Conservation (phyloP, 2,888 invertebrate species). For the Netelia melanura region DNA sequence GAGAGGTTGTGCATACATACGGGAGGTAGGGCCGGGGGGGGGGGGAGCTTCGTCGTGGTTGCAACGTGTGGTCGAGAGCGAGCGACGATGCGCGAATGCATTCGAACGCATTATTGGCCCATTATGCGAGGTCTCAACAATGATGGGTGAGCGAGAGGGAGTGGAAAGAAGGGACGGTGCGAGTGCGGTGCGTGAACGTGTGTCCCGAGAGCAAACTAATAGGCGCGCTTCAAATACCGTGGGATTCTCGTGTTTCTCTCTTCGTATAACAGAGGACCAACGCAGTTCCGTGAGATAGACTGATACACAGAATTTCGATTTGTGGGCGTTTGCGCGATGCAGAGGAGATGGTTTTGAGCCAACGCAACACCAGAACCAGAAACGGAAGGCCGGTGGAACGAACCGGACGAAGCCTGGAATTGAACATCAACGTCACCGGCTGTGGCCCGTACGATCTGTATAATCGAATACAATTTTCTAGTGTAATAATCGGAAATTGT, state of each 20-base stretch:
- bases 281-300: conserved; percentile 31
- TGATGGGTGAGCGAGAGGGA: conserved; percentile 19
- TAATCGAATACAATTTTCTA: too few species aligned
- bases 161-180: not conserved
- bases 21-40: conserved; percentile 20
- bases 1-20: conserved; percentile 23
- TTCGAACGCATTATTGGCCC: conserved; percentile 70
- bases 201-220: conserved; percentile 66
- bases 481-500: too few species aligned
- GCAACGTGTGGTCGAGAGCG: conserved; percentile 27
- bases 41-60: conserved; percentile 38
- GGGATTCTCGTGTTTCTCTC: conserved; percentile 52
- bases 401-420: too few species aligned
- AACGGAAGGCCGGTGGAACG: not conserved
- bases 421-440: too few species aligned
- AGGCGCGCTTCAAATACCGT: conserved; percentile 50
- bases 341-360: not conserved
- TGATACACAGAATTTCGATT: conserved; percentile 53
- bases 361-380: conserved; percentile 6
- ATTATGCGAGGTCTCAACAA: conserved; percentile 67
- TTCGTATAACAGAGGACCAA: conserved; percentile 17
- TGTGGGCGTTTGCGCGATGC: conserved; percentile 23
- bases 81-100: conserved; percentile 55
- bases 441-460: too few species aligned
- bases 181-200: conserved; percentile 44